Conservation (phyloP, 2,888 invertebrate species). For the Erebia epiphron region DNA sequence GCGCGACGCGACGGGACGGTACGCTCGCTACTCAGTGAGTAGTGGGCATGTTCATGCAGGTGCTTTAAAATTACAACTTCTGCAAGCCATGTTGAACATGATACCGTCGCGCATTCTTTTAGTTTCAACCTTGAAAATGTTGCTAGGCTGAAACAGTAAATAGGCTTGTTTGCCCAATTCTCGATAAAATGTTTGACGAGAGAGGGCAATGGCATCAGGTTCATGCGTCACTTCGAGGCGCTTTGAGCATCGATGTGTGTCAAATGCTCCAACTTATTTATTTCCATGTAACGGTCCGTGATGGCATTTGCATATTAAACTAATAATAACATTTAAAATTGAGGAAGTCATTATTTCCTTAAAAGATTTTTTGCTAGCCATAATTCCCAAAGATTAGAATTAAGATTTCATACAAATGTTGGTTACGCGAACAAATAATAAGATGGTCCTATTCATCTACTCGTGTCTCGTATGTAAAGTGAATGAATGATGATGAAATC, state of each 20-base stretch:
- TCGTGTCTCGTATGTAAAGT: too few relatives aligned
- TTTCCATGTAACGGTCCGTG: conserved; percentile 25
- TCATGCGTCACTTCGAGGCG: conserved; percentile 37
- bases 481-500: too few relatives aligned
- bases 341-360: conserved; percentile 7
- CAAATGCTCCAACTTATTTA: conserved; percentile 29
- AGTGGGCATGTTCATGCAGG: too few relatives aligned
- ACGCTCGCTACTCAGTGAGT: too few relatives aligned
- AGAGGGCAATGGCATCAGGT: conserved; percentile 33
- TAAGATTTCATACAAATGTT: background rate
- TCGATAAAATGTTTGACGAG: conserved; percentile 26
- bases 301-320: conserved; percentile 24
- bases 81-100: too few relatives aligned
- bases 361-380: background rate
- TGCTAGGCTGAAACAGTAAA: conserved; percentile 23
- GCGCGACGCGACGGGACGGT: too few relatives aligned
- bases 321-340: conserved; percentile 8
- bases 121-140: conserved; percentile 6
- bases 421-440: background rate
- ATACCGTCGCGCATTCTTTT: too few relatives aligned
- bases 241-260: conserved; percentile 33
- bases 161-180: conserved; percentile 25
- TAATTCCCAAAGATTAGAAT: background rate
- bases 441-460: background rate
- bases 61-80: too few relatives aligned